A percentile compares a stretch with the other conserved stretches of the same genome.
phyloP scores from a whole-genome alignment of 2,113 vertebrate genomes.

The Pavo muticus region DNA sequence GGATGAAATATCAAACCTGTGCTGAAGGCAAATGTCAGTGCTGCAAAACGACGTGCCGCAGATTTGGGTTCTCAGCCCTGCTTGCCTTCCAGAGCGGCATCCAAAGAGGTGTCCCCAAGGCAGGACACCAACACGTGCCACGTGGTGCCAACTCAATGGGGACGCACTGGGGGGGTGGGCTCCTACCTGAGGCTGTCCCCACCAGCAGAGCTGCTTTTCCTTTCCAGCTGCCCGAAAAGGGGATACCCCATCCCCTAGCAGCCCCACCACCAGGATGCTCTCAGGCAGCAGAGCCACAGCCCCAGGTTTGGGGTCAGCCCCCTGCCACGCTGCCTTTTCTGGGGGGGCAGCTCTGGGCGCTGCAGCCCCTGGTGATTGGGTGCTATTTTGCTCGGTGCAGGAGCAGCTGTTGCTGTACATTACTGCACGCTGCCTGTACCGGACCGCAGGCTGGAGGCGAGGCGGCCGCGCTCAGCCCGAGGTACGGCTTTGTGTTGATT shows the following conservation, averaged over 20 bases:
- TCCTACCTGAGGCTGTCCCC: neutral
- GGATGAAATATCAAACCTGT: neutral
- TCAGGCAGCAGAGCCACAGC: neutral
- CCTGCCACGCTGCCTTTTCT: neutral
- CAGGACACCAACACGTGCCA: neutral
- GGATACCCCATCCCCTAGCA: neutral
- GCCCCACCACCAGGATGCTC: neutral
- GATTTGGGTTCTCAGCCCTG: neutral
- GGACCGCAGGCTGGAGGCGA: neutral
- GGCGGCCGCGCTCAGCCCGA: neutral
- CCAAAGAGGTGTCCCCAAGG: rapidly evolving
- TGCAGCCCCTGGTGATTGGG: constrained; percentile 60
- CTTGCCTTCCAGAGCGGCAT: neutral
- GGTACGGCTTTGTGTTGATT: neutral
- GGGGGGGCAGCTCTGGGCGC: neutral
- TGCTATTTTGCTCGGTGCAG: constrained; percentile 67
- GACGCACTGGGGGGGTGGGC: neutral
- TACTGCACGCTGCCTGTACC: constrained; percentile 4
- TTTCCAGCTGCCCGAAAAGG: neutral
- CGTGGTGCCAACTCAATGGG: neutral
- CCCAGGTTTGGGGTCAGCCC: neutral
- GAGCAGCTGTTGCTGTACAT: constrained; percentile 76
- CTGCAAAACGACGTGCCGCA: rapidly evolving
- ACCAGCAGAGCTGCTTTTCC: neutral
- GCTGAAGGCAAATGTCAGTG: neutral